phyloP scores from a whole-genome alignment of 2,888 invertebrate genomes.

The Sinotaia quadrata region DNA sequence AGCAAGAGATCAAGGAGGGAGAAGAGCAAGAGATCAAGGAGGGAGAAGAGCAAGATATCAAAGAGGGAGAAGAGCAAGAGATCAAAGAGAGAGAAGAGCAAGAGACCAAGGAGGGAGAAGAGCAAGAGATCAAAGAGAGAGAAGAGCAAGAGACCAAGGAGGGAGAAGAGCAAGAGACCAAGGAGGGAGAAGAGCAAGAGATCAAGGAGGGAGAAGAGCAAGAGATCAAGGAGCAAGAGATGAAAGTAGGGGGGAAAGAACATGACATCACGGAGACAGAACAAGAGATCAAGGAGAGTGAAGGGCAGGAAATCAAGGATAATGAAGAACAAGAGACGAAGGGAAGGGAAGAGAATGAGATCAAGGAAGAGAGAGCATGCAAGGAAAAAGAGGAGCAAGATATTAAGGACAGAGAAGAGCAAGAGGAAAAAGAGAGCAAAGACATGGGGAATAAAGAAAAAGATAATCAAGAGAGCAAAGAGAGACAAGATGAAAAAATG shows the following conservation, averaged over 20 bases:
- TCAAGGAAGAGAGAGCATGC: background rate
- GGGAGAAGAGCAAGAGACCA: background rate
- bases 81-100: too few species aligned
- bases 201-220: background rate
- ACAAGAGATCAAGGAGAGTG: too few species aligned
- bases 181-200: background rate
- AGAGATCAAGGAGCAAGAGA: background rate
- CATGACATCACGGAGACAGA: background rate
- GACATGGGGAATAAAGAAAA: background rate
- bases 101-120: too few species aligned
- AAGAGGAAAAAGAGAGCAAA: background rate
- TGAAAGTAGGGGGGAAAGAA: background rate
- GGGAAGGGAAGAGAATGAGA: constrained; percentile 13
- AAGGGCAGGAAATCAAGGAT: too few species aligned
- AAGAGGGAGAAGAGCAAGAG: too few species aligned
- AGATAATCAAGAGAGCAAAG: too few species aligned
- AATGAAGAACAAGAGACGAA: too few species aligned
- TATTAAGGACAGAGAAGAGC: background rate
- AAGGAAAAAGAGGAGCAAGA: background rate
- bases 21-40: too few species aligned
- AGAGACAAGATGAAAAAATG: constrained; percentile 1
- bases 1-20: background rate
- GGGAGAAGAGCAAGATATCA: too few species aligned
- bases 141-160: background rate
- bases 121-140: background rate